phyloP scores from a whole-genome alignment of 2,113 vertebrate species.

The Catharus bicknelli region DNA sequence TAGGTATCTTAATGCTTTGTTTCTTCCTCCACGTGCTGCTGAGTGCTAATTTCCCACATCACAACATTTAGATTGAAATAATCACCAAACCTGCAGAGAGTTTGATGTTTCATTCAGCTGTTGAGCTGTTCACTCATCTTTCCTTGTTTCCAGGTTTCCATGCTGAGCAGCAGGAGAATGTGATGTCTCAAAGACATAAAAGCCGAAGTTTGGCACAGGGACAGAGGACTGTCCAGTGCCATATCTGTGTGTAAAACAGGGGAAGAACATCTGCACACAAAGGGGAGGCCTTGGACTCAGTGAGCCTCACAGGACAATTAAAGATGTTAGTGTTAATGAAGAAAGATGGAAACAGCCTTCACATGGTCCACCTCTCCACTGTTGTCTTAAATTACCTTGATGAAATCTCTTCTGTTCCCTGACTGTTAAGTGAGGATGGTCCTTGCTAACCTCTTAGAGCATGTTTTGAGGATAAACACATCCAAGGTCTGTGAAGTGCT shows the following conservation, averaged over 20 bases:
- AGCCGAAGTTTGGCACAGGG: neutral
- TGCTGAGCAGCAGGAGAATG: neutral
- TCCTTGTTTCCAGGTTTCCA: neutral
- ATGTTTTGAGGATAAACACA: neutral
- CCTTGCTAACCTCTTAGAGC: neutral
- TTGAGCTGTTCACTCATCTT: neutral
- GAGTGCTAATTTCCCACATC: neutral
- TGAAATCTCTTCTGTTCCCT: neutral
- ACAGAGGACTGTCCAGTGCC: neutral
- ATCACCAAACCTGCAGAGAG: neutral
- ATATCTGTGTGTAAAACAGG: rapidly evolving
- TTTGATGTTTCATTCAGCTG: neutral
- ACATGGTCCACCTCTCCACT: neutral
- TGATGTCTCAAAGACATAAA: neutral
- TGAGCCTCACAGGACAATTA: neutral
- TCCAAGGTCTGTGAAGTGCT: neutral
- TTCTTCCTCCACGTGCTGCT: neutral
- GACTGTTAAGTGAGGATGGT: neutral
- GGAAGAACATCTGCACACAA: neutral
- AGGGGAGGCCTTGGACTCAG: neutral
- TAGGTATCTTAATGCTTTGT: neutral
- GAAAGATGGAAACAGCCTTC: neutral
- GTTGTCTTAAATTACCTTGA: neutral
- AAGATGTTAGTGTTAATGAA: neutral
- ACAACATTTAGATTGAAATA: neutral